Conservation (phyloP, 2,113 vertebrate species). For the Pseudorhombus dupliciocellatus region DNA sequence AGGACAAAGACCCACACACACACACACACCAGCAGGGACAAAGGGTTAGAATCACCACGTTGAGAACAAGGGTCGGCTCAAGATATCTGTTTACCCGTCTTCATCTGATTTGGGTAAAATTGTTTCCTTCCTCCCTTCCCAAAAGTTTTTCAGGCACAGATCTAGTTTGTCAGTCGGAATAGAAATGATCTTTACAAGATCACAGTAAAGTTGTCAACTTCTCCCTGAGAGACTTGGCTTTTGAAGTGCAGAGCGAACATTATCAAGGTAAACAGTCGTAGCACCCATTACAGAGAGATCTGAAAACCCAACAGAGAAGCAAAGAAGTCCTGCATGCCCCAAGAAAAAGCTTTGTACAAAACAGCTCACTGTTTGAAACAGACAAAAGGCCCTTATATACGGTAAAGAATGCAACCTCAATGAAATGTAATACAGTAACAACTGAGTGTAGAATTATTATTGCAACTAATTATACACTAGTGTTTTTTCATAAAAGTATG, state of each 20-base stretch:
- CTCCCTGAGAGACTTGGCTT: constrained; percentile 7
- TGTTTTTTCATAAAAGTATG: background rate
- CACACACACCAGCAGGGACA: constrained; percentile 48
- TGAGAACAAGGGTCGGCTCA: constrained; percentile 9
- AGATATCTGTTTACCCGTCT: constrained; percentile 21
- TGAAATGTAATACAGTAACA: background rate
- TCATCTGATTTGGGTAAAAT: constrained; percentile 8
- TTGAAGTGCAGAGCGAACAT: background rate
- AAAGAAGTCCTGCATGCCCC: constrained; percentile 44
- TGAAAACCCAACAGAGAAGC: constrained; percentile 74
- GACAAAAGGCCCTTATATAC: constrained; percentile 21
- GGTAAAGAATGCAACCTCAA: background rate
- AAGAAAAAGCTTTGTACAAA: constrained; percentile 20
- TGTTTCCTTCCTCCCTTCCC: constrained; percentile 4
- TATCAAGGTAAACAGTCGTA: background rate
- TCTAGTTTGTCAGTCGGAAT: constrained; percentile 15
- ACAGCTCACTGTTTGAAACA: constrained; percentile 55
- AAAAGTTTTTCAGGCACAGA: constrained; percentile 4
- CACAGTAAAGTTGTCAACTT: constrained; percentile 6
- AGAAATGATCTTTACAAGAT: constrained; percentile 7
- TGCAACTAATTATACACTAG: background rate
- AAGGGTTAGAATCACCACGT: constrained; percentile 40
- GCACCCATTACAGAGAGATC: constrained; percentile 63
- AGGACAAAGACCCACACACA: constrained; percentile 41
- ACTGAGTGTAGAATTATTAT: background rate